phyloP scores from a whole-genome alignment of 2,888 invertebrate genomes.

The Byasa hedistus region DNA sequence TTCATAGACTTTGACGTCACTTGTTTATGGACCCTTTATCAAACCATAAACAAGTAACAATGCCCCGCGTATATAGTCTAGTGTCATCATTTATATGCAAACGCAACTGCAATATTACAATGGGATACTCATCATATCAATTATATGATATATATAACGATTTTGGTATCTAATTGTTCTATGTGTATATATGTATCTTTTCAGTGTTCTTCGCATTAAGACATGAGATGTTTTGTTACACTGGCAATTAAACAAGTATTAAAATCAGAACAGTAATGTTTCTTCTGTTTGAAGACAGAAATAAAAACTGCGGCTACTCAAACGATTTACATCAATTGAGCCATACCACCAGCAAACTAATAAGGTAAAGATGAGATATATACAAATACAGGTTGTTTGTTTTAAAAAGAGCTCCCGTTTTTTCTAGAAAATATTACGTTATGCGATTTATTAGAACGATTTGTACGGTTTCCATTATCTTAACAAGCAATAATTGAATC shows the following conservation, averaged over 20 bases:
- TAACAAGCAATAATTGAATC: constrained; percentile 1
- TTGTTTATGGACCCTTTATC: constrained; percentile 2
- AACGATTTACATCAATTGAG: no score
- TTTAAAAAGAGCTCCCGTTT: not conserved
- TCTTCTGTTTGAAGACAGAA: no score
- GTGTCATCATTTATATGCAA: constrained; percentile 13
- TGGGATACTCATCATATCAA: not conserved
- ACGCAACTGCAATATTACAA: constrained; percentile 5
- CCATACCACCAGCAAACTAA: not conserved
- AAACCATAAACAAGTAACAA: constrained; percentile 11
- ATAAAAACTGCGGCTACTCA: no score
- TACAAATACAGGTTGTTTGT: no score
- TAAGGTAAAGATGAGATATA: not conserved
- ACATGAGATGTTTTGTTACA: no score
- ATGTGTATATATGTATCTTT: not conserved
- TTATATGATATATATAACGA: not conserved
- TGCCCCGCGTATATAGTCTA: constrained; percentile 4
- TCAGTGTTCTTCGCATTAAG: no score
- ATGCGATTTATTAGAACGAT: not conserved
- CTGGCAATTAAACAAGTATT: no score
- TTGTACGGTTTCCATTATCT: not conserved
- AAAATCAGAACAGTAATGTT: no score
- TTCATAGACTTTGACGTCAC: not conserved
- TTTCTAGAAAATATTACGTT: not conserved
- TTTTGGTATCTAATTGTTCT: not conserved